Percentiles rank a stretch among this genome's conserved stretches.
Evolutionary conservation across 1,140 invertebrate genomes (phyloP).

Genomic region (Panagrolaimus sp.): DNA sequence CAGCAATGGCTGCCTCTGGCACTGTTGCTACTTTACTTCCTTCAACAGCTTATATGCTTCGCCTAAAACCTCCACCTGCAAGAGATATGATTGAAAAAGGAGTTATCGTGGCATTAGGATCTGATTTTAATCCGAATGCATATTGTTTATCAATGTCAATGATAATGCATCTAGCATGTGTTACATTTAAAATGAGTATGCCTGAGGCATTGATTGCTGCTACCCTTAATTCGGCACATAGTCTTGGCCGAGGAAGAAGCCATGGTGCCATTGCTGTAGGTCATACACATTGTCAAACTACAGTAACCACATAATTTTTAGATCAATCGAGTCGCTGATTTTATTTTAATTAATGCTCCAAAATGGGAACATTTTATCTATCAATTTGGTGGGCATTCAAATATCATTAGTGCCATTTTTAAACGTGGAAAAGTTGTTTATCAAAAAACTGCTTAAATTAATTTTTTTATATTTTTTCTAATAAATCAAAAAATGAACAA

Average conservation of each 20-base stretch:
- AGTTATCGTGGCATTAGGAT: slow-evolving; percentile 67
- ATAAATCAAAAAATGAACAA: too few relatives aligned
- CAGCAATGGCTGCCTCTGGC: slow-evolving; percentile 63
- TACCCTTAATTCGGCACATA: slow-evolving; percentile 67
- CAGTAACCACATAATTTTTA: slow-evolving; percentile 26
- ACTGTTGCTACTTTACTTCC: slow-evolving; percentile 67
- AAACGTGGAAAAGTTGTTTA: slow-evolving; percentile 59
- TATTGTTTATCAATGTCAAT: slow-evolving; percentile 66
- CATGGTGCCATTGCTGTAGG: slow-evolving; percentile 52
- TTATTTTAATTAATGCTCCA: slow-evolving; percentile 48
- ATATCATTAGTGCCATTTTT: slow-evolving; percentile 65
- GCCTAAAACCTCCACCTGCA: slow-evolving; percentile 66
- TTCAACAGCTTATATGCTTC: slow-evolving; percentile 67
- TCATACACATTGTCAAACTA: background rate
- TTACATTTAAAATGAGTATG: slow-evolving; percentile 65
- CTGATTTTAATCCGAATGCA: slow-evolving; percentile 71
- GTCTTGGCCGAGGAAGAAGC: slow-evolving; percentile 62
- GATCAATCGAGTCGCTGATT: slow-evolving; percentile 47
- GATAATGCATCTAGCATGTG: slow-evolving; percentile 69
- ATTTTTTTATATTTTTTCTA: too few relatives aligned
- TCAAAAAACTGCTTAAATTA: background rate
- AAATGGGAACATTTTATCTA: slow-evolving; percentile 70
- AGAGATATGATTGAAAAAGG: slow-evolving; percentile 66
- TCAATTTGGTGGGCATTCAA: slow-evolving; percentile 65
- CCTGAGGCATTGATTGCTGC: slow-evolving; percentile 66